Conservation (phyloP, 1,140 invertebrate genomes). For the Microplitis demolitor region DNA sequence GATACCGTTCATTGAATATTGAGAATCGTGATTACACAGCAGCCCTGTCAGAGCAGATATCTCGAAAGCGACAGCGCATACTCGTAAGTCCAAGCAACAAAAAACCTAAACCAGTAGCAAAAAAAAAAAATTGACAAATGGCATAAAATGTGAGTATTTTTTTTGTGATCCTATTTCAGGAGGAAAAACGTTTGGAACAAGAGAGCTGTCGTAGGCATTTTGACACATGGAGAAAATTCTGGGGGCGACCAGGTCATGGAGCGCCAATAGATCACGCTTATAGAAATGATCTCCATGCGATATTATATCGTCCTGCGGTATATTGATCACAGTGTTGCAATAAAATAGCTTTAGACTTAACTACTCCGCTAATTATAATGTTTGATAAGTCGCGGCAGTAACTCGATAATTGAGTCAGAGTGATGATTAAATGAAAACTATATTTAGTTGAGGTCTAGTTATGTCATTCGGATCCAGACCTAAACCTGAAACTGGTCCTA, state of each 20-base stretch:
- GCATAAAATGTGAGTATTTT: background rate
- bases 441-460: no score
- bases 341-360: no score
- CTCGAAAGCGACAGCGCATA: conserved; percentile 41
- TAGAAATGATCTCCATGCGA: conserved; percentile 53
- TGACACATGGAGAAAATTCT: conserved; percentile 69
- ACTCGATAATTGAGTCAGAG: no score
- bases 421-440: no score
- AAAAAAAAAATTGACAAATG: background rate
- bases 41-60: conserved; percentile 51
- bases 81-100: conserved; percentile 38
- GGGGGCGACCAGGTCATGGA: conserved; percentile 72
- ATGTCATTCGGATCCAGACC: no score
- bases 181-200: conserved; percentile 60
- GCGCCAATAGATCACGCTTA: conserved; percentile 62
- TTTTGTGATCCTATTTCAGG: conserved; percentile 39
- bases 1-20: conserved; percentile 38
- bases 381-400: no score
- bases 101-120: no score
- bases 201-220: conserved; percentile 67
- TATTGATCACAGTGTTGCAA: conserved; percentile 19
- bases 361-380: no score
- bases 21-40: conserved; percentile 45
- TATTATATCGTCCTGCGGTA: conserved; percentile 50
- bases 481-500: no score